Percentiles rank a stretch among this genome's conserved stretches.
phyloP scores from a whole-genome alignment of 1,140 invertebrate genomes.

The Hyposmocoma kahamanoa region DNA sequence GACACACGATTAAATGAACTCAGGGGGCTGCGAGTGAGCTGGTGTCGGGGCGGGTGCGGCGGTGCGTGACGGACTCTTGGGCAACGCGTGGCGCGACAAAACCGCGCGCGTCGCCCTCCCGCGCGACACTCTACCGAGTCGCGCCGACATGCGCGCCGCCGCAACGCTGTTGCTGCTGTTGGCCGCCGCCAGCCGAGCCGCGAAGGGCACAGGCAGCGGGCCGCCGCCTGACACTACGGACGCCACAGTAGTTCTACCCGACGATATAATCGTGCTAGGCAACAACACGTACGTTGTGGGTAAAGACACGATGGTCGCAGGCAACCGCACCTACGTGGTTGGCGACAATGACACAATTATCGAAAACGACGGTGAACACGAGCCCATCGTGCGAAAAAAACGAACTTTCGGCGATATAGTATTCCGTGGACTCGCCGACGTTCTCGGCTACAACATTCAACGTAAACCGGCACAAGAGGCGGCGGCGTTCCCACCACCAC shows the following conservation, averaged over 20 bases:
- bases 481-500: conserved; percentile 51
- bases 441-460: conserved; percentile 62
- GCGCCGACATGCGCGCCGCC: neutral
- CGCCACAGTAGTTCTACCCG: conserved; percentile 19
- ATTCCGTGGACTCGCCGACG: conserved; percentile 65
- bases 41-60: conserved; percentile 23
- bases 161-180: conserved; percentile 34
- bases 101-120: conserved; percentile 36
- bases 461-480: conserved; percentile 53
- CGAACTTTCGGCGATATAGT: conserved; percentile 68
- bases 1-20: too few relatives aligned
- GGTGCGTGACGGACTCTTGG: conserved; percentile 34
- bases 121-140: conserved; percentile 34
- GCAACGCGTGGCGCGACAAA: conserved; percentile 51
- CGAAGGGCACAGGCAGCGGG: conserved; percentile 18
- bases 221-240: conserved; percentile 15
- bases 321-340: neutral
- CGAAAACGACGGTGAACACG: conserved; percentile 34
- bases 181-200: conserved; percentile 16
- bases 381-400: conserved; percentile 60
- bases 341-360: conserved; percentile 17
- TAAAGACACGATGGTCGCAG: neutral
- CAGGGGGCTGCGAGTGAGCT: too few relatives aligned
- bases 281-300: conserved; percentile 19
- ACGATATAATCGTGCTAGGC: conserved; percentile 17